phyloP scores from a whole-genome alignment of 2,797 vertebrate genomes.

The Pantherophis vulpinus region DNA sequence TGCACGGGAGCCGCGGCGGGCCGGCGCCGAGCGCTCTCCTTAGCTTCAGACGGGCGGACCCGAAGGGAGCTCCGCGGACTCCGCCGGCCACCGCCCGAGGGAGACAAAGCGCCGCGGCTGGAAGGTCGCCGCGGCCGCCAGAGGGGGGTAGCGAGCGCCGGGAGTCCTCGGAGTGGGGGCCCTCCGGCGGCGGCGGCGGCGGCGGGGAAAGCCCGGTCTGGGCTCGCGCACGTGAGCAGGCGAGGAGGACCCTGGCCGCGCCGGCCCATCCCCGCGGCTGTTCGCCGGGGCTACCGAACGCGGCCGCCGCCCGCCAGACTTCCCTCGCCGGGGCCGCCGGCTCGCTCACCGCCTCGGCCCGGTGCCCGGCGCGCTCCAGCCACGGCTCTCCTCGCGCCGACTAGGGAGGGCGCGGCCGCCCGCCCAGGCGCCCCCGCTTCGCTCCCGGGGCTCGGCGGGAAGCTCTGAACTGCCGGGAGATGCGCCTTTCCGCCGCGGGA shows the following conservation, averaged over 20 bases:
- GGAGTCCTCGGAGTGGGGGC: neutral
- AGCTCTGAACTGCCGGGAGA: neutral
- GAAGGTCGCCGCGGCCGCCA: neutral
- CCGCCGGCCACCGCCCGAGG: neutral
- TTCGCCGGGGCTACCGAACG: neutral
- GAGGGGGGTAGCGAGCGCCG: neutral
- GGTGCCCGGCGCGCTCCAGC: neutral
- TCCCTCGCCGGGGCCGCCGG: neutral
- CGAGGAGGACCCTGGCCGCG: neutral
- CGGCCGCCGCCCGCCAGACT: neutral
- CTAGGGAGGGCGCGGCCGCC: neutral
- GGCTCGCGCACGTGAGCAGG: neutral
- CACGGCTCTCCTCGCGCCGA: neutral
- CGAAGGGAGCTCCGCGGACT: neutral
- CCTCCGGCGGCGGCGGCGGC: neutral
- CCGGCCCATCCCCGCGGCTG: neutral
- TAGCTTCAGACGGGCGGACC: neutral
- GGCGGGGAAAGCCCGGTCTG: neutral
- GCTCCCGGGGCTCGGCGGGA: neutral
- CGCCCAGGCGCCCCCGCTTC: neutral
- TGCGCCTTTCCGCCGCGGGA: neutral
- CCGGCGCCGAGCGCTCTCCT: neutral
- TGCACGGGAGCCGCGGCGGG: neutral
- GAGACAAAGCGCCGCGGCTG: neutral
- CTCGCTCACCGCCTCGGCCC: neutral